Evolutionary conservation across 30 jellyfish, hydroid and myxozoan genomes (phyloP).

Genomic region (Morbakka virulenta): DNA sequence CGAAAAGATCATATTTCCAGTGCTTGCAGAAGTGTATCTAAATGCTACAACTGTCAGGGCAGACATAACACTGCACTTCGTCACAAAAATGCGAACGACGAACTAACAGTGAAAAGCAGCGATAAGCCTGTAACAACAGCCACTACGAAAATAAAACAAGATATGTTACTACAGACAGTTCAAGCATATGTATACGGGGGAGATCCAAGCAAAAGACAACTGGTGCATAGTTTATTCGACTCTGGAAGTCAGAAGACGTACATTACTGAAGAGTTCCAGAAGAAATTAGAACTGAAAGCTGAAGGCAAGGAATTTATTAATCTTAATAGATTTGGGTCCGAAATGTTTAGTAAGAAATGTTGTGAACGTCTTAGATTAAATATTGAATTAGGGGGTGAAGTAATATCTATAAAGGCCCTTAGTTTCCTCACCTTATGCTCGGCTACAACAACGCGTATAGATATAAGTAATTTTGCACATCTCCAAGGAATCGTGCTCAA

Average conservation of each 20-base stretch:
- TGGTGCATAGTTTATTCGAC: slow-evolving; percentile 28
- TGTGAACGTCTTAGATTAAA: slow-evolving; percentile 13
- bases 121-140: neutral
- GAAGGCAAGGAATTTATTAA: slow-evolving; percentile 13
- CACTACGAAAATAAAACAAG: neutral
- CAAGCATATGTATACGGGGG: slow-evolving; percentile 40
- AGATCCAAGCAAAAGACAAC: neutral
- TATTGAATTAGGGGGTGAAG: slow-evolving; percentile 13
- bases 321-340: slow-evolving; percentile 42
- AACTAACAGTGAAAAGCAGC: neutral
- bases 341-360: slow-evolving; percentile 7
- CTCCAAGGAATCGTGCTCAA: slow-evolving; percentile 38
- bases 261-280: slow-evolving; percentile 26
- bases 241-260: slow-evolving; percentile 41
- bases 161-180: slow-evolving; percentile 41
- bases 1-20: slow-evolving; percentile 1
- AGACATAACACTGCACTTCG: neutral
- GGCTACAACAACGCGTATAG: slow-evolving; percentile 8
- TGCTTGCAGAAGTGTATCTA: neutral
- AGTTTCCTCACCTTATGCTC: slow-evolving; percentile 5
- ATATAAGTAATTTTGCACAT: too few relatives aligned
- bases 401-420: neutral
- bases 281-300: slow-evolving; percentile 4
- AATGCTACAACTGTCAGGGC: slow-evolving; percentile 9
- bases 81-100: neutral